Conservation (phyloP, 35 echinoderm and acorn worm species). For the Ptychodera flava region DNA sequence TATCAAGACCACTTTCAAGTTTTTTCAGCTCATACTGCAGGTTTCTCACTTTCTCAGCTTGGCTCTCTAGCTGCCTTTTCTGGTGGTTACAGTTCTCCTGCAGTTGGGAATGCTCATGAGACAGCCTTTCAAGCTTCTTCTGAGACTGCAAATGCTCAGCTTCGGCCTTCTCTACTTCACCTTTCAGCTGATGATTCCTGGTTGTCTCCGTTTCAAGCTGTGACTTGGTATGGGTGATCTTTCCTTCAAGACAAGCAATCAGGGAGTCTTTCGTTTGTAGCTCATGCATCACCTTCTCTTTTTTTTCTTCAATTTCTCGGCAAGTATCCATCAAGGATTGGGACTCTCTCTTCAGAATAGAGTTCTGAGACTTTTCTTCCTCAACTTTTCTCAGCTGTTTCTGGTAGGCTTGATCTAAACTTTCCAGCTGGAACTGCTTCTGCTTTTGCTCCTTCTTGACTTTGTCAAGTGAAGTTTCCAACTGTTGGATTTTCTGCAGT, state of each 20-base stretch:
- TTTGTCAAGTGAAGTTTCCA: slow-evolving; percentile 64
- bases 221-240: slow-evolving; percentile 65
- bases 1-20: slow-evolving; percentile 11
- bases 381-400: slow-evolving; percentile 78
- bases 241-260: slow-evolving; percentile 77
- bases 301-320: slow-evolving; percentile 54
- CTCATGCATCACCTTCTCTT: slow-evolving; percentile 72
- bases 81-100: slow-evolving; percentile 45
- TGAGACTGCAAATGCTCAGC: slow-evolving; percentile 30
- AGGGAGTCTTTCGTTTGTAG: slow-evolving; percentile 65
- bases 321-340: slow-evolving; percentile 63
- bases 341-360: slow-evolving; percentile 49
- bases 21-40: slow-evolving; percentile 36
- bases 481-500: slow-evolving; percentile 71
- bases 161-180: slow-evolving; percentile 73
- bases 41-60: slow-evolving; percentile 10
- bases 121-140: slow-evolving; percentile 66
- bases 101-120: slow-evolving; percentile 19
- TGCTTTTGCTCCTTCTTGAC: slow-evolving; percentile 79
- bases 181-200: slow-evolving; percentile 52
- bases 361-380: slow-evolving; percentile 57
- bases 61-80: slow-evolving; percentile 27
- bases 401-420: slow-evolving; percentile 68
- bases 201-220: slow-evolving; percentile 29
- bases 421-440: slow-evolving; percentile 77